Evolutionary conservation across 2,888 invertebrate species (phyloP).

Genomic region (Lepidochrysops patricia): DNA sequence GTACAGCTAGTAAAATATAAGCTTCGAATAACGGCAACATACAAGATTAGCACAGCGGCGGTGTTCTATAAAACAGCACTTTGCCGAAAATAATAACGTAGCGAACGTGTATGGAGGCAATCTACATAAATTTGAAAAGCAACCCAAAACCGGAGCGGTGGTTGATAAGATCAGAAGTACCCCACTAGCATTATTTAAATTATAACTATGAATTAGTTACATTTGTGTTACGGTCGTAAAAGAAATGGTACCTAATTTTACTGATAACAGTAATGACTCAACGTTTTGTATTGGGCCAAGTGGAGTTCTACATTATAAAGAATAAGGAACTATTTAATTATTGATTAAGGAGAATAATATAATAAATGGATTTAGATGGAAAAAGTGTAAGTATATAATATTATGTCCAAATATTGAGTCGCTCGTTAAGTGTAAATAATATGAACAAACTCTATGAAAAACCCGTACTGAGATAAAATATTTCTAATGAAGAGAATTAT

Average conservation of each 20-base stretch:
- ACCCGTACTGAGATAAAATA: no score
- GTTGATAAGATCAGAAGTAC: not conserved
- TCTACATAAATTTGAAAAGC: conserved; percentile 2
- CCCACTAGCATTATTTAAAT: not conserved
- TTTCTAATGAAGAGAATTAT: no score
- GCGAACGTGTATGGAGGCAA: not conserved
- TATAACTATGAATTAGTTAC: not conserved
- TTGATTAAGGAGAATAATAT: no score
- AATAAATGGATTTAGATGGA: no score
- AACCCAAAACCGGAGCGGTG: not conserved
- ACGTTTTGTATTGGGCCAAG: not conserved
- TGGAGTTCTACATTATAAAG: no score
- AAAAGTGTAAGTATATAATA: no score
- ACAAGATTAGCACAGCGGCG: no score
- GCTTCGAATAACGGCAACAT: no score
- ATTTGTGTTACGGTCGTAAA: not conserved
- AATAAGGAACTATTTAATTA: no score
- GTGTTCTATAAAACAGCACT: not conserved
- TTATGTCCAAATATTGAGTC: no score
- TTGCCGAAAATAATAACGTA: not conserved
- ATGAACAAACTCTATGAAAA: no score
- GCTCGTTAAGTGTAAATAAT: no score
- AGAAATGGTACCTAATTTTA: not conserved
- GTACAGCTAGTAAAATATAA: not conserved
- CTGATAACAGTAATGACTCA: not conserved